Percentiles rank a stretch among this genome's conserved stretches.
phyloP scores from a whole-genome alignment of 2,797 vertebrate genomes.

The Phrynocephalus vlangalii region DNA sequence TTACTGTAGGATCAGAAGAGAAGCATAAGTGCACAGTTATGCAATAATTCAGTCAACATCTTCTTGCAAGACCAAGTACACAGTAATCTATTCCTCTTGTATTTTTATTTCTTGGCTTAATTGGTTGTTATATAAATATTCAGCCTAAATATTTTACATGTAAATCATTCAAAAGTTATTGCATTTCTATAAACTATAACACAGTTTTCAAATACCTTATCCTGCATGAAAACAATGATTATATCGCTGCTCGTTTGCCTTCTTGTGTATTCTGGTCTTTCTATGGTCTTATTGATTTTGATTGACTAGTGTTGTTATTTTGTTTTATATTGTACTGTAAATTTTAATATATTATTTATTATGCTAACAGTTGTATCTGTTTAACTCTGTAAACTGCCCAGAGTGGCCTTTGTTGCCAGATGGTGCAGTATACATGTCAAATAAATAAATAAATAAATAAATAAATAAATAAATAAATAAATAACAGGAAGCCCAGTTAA shows the following conservation, averaged over 20 bases:
- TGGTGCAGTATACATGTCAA: too few relatives aligned
- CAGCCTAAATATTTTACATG: not conserved
- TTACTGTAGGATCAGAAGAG: not conserved
- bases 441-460: too few relatives aligned
- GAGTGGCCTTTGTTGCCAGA: too few relatives aligned
- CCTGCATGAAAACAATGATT: not conserved
- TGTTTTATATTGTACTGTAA: too few relatives aligned
- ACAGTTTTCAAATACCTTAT: not conserved
- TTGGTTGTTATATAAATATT: not conserved
- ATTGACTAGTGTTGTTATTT: too few relatives aligned
- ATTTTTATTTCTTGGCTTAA: not conserved
- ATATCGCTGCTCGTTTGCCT: too few relatives aligned
- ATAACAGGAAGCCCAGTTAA: conserved; percentile 44
- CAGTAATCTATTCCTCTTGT: too few relatives aligned
- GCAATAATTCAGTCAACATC: not conserved
- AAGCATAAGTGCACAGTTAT: not conserved
- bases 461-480: not conserved
- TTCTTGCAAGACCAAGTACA: not conserved
- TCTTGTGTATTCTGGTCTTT: too few relatives aligned
- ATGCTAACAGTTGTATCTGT: too few relatives aligned
- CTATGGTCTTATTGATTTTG: too few relatives aligned
- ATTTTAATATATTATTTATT: too few relatives aligned
- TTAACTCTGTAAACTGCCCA: too few relatives aligned
- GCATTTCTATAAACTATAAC: not conserved
- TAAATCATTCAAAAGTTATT: not conserved